Conservation (phyloP, 1,140 invertebrate species). For the Drosophila prosaltans region DNA sequence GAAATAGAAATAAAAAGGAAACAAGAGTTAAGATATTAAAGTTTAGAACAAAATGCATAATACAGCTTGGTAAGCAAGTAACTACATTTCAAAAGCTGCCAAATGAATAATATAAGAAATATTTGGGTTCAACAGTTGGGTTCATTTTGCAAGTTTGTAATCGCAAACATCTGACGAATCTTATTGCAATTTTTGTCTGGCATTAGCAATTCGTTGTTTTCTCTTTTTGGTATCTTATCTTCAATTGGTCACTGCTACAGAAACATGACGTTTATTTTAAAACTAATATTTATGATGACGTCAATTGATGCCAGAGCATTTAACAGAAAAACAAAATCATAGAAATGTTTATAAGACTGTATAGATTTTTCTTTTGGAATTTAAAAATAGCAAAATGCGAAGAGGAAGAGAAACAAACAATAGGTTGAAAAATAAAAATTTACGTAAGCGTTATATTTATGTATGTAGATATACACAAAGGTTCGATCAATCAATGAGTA, state of each 20-base stretch:
- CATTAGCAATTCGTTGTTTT: conserved; percentile 2
- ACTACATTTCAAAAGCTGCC: background rate
- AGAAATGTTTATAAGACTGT: conserved; percentile 59
- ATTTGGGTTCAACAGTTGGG: background rate
- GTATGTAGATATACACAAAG: conserved; percentile 24
- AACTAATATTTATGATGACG: conserved; percentile 42
- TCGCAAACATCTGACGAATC: conserved; percentile 15
- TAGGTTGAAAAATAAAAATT: conserved; percentile 35
- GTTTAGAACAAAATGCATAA: too few species aligned
- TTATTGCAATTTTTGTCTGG: background rate
- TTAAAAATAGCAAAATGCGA: conserved; percentile 40
- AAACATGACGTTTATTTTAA: background rate
- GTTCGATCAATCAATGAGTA: conserved; percentile 22
- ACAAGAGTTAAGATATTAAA: too few species aligned
- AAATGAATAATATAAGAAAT: background rate
- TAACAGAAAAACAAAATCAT: conserved; percentile 11
- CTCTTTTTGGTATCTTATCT: conserved; percentile 34
- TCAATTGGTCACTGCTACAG: conserved; percentile 1
- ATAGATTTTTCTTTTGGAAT: conserved; percentile 27
- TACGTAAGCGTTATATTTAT: conserved; percentile 26
- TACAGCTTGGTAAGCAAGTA: background rate
- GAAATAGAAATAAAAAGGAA: background rate
- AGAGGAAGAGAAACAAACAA: conserved; percentile 39
- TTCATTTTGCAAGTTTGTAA: background rate
- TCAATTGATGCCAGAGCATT: conserved; percentile 33